A percentile compares a stretch with the other conserved stretches of the same genome.
Evolutionary conservation across 2,797 vertebrate genomes (phyloP).

Genomic region (Typhlichthys eigenmanni): DNA sequence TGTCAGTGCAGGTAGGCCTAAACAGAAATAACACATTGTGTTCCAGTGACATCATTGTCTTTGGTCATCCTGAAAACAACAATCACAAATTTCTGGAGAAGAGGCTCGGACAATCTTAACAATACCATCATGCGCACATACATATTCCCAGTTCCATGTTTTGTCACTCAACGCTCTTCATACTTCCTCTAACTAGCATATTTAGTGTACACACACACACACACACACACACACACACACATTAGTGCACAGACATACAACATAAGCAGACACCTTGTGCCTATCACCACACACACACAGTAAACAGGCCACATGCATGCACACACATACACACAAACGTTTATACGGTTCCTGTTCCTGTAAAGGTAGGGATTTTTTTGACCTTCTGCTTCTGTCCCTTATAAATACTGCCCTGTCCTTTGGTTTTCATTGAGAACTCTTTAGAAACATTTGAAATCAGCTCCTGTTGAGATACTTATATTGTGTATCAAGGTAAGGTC

Average conservation of each 20-base stretch:
- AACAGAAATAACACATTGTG: too few relatives aligned
- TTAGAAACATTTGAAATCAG: too few relatives aligned
- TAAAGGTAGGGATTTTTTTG: conserved; percentile 23
- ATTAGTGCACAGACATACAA: not conserved
- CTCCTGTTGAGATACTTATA: too few relatives aligned
- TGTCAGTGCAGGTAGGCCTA: too few relatives aligned
- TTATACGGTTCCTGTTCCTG: conserved; percentile 39
- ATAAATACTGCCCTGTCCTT: conserved; percentile 48
- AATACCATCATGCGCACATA: conserved; percentile 14
- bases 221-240: not conserved
- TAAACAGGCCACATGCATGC: not conserved
- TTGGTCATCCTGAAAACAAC: not conserved
- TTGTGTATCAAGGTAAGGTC: too few relatives aligned
- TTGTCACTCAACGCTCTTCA: not conserved
- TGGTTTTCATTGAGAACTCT: conserved; percentile 18
- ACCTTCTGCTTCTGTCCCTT: conserved; percentile 33
- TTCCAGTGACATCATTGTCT: not conserved
- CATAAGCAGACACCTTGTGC: not conserved
- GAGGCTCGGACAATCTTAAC: not conserved
- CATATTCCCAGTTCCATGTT: conserved; percentile 34
- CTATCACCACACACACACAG: not conserved
- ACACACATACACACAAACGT: not conserved
- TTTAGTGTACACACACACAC: not conserved
- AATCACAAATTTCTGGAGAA: conserved; percentile 14
- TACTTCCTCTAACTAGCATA: conserved; percentile 26